Evolutionary conservation across 2,797 vertebrate species (phyloP).

Genomic region (Enteromius unitaeniatus): DNA sequence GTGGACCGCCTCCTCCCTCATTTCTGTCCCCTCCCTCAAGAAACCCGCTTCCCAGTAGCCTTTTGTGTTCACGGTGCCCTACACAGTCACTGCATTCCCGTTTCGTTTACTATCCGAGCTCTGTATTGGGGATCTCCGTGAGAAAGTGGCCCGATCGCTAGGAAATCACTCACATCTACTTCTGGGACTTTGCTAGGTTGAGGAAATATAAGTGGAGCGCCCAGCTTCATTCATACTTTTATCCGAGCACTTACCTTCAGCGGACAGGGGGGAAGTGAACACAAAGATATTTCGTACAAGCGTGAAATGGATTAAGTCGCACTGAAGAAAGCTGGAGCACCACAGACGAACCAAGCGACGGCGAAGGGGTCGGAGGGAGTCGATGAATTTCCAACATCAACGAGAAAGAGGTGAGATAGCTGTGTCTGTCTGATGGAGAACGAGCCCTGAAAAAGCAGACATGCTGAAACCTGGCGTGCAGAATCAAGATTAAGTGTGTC

Average conservation of each 20-base stretch:
- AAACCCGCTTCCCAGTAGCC: slow-evolving; percentile 61
- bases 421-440: slow-evolving; percentile 26
- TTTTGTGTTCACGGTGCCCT: slow-evolving; percentile 73
- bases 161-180: slow-evolving; percentile 18
- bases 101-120: slow-evolving; percentile 58
- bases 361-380: slow-evolving; percentile 80
- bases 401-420: slow-evolving; percentile 80
- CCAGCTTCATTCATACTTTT: slow-evolving; percentile 40
- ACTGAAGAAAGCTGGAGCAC: slow-evolving; percentile 79
- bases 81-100: slow-evolving; percentile 66
- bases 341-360: slow-evolving; percentile 78
- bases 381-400: slow-evolving; percentile 79
- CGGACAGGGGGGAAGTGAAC: slow-evolving; percentile 34
- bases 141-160: slow-evolving; percentile 41
- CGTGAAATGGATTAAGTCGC: slow-evolving; percentile 75
- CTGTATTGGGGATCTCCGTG: slow-evolving; percentile 4
- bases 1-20: slow-evolving; percentile 71
- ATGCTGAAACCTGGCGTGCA: neutral
- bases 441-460: neutral
- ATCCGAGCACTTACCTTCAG: slow-evolving; percentile 20
- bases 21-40: slow-evolving; percentile 58
- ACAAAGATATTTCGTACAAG: slow-evolving; percentile 30
- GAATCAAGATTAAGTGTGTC: neutral
- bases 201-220: slow-evolving; percentile 7
- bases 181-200: slow-evolving; percentile 23